Percentiles rank a stretch among this genome's conserved stretches.
Conservation (phyloP, 2,113 vertebrate species). For the rabbit (Oryctolagus cuniculus) region DNA sequence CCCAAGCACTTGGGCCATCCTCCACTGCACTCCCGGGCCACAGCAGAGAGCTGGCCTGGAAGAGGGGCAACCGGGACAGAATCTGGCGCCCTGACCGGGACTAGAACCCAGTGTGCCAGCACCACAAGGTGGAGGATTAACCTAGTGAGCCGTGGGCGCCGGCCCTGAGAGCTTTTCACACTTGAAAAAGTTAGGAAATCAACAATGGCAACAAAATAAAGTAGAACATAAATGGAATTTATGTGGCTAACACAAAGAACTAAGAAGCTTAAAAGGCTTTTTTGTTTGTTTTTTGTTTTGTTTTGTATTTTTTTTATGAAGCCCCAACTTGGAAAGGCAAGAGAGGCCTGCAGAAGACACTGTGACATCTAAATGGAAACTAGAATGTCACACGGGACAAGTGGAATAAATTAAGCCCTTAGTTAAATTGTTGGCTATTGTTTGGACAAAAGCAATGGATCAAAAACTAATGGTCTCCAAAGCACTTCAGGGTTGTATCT, state of each 20-base stretch:
- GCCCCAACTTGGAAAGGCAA: neutral
- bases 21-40: too few relatives aligned
- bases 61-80: too few relatives aligned
- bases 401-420: constrained; percentile 32
- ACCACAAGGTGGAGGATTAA: too few relatives aligned
- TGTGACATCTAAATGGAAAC: neutral
- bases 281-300: too few relatives aligned
- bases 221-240: neutral
- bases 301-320: too few relatives aligned
- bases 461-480: constrained; percentile 41
- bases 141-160: too few relatives aligned
- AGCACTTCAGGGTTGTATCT: neutral
- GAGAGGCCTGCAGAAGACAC: neutral
- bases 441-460: constrained; percentile 58
- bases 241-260: neutral
- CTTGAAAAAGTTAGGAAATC: constrained; percentile 10
- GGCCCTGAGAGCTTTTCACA: neutral
- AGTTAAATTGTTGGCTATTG: constrained; percentile 29
- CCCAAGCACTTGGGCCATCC: too few relatives aligned
- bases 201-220: neutral
- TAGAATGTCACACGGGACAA: neutral
- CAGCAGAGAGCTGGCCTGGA: too few relatives aligned
- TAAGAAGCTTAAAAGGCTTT: neutral
- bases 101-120: too few relatives aligned
- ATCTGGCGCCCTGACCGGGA: too few relatives aligned